Conservation (phyloP, 2,113 vertebrate genomes). For the Mixornis gularis region DNA sequence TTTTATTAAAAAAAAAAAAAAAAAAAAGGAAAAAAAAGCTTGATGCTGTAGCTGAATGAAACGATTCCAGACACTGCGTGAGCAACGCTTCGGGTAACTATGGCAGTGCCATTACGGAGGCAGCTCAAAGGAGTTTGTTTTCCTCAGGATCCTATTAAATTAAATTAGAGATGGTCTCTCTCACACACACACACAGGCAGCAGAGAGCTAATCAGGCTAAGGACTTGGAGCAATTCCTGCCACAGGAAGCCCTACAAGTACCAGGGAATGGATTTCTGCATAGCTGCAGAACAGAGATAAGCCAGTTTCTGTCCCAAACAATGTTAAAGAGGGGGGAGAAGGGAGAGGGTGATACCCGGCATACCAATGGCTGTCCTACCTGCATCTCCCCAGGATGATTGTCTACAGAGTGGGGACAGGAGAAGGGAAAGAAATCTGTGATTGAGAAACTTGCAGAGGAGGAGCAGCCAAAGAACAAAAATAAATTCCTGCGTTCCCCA, state of each 20-base stretch:
- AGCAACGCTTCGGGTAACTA: conserved; percentile 73
- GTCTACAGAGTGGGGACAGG: accelerated
- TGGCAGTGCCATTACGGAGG: conserved; percentile 78
- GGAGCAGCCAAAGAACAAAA: neutral
- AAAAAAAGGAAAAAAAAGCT: neutral
- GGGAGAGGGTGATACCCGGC: neutral
- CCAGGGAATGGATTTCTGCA: neutral
- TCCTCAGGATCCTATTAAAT: conserved; percentile 61
- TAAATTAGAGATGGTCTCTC: conserved; percentile 64
- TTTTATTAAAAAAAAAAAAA: neutral
- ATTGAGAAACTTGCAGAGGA: neutral
- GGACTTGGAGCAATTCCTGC: neutral
- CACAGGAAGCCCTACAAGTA: neutral
- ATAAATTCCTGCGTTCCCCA: neutral
- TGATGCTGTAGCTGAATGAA: conserved; percentile 54
- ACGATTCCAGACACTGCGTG: conserved; percentile 63
- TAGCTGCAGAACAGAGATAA: conserved; percentile 42
- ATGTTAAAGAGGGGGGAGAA: neutral
- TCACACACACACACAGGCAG: neutral
- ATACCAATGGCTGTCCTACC: neutral
- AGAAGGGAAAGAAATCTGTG: neutral
- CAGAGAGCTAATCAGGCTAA: neutral
- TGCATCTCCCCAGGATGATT: neutral
- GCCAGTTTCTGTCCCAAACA: neutral
- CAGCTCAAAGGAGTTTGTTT: conserved; percentile 68